Evolutionary conservation across 2,113 vertebrate species (phyloP).

Genomic region (Spizaetus ornatus): DNA sequence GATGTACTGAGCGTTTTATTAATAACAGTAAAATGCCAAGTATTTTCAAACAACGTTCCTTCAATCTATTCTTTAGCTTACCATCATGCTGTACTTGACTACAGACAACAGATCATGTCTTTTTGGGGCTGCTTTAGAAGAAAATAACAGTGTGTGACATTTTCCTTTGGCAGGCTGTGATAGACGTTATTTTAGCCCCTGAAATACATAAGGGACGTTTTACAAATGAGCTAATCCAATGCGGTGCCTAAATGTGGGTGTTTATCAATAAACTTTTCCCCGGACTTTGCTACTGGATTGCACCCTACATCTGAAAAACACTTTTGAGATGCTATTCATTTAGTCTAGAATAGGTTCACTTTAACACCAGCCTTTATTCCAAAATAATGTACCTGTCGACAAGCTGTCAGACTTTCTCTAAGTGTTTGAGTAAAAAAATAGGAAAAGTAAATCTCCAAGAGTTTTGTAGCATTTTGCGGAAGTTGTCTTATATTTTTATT

Average conservation of each 20-base stretch:
- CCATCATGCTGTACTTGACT: rapidly evolving
- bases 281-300: not conserved
- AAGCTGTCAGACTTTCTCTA: not conserved
- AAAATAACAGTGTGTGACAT: not conserved
- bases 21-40: not conserved
- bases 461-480: not conserved
- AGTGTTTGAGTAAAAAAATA: not conserved
- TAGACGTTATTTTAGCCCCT: not conserved
- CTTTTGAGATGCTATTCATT: not conserved
- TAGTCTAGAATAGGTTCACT: not conserved
- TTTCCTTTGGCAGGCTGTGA: not conserved
- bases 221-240: not conserved
- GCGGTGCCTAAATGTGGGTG: not conserved
- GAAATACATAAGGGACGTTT: not conserved
- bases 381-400: not conserved
- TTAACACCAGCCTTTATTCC: not conserved
- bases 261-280: not conserved
- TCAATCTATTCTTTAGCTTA: not conserved
- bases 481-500: not conserved
- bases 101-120: not conserved
- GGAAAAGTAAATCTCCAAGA: not conserved
- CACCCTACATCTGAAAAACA: not conserved
- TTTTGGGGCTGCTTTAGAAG: not conserved
- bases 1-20: rapidly evolving
- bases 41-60: not conserved